Evolutionary conservation across 1,140 invertebrate species (phyloP), one percentile per base, ranked within the genome.

Genomic region (Amyelois transitella): DNA sequence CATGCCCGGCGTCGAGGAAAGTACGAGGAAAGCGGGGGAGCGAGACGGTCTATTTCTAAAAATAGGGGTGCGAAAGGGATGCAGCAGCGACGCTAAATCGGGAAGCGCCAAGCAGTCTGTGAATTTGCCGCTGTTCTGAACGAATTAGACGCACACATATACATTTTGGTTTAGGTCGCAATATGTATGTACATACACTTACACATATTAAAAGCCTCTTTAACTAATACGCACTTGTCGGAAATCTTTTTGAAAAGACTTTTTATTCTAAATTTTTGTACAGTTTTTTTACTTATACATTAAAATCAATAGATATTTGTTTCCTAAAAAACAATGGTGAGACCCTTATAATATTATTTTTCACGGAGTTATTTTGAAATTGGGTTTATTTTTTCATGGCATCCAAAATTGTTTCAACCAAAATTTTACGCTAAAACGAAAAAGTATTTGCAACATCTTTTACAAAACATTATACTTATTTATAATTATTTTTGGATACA

Each of bases 21-120:
- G 72, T 63, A 63, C 44, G 56, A 67, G 74, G 69, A 86, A 86
- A 82, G 63, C 68, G 52, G 22, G 58, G 8, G 68, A 86, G 51
- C 50, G 71, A 62, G 75, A 85, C 47, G 44, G 66, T 21, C 0
- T 53, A 50, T 75, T 32, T 53, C 69, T 72, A 77, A 80, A 83
- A 79, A 77, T 81, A 82, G 73, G 72, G 73, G 81, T 75, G 72
- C 58, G 75, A 76, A 53, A 55, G 62, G 60, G 62, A 70, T 52
- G 60, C 64, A 55, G 45, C 55, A 25, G 12, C 57, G 61, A 69
- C 68, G 62, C 72, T 86, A 83, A 79, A 78, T 83, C 70, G 66
- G 75, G 78, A 81, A 79, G 75, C 81, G 81, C 73, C 80, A 82
- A 79, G 82, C 81, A 82, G 82, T 84, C 81, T 86, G 73, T 69